Percentiles rank a stretch among this genome's conserved stretches.
Evolutionary conservation across 2,797 vertebrate species (phyloP).

Genomic region (Clangula hyemalis): DNA sequence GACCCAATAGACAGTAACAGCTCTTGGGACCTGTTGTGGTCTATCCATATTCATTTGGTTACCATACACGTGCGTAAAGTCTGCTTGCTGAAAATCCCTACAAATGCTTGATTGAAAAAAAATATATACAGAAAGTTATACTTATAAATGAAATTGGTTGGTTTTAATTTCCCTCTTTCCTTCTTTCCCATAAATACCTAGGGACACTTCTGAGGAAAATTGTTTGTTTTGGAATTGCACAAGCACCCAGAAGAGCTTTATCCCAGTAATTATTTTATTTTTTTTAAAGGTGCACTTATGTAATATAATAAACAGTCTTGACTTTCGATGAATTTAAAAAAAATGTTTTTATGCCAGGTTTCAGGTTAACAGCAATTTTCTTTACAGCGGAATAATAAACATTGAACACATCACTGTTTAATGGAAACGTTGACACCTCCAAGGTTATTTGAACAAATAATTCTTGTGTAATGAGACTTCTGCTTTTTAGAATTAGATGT

Average conservation of each 20-base stretch:
- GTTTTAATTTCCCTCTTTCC: conserved; percentile 60
- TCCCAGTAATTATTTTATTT: conserved; percentile 13
- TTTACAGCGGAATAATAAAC: conserved; percentile 47
- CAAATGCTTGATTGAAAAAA: conserved; percentile 67
- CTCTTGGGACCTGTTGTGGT: conserved; percentile 64
- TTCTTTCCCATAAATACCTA: conserved; percentile 41
- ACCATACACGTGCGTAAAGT: conserved; percentile 10
- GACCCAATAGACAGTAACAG: conserved; percentile 58
- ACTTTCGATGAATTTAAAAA: background rate
- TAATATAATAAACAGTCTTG: background rate
- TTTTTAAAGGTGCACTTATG: no score
- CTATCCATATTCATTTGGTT: conserved; percentile 61
- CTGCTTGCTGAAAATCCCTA: conserved; percentile 50
- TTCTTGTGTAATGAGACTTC: background rate
- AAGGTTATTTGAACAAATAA: background rate
- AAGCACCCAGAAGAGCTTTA: conserved; percentile 42
- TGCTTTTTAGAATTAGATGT: background rate
- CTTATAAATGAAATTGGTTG: conserved; percentile 56
- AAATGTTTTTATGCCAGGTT: conserved; percentile 9
- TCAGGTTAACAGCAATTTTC: background rate
- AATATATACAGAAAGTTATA: conserved; percentile 9
- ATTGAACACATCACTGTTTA: background rate
- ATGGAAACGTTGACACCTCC: conserved; percentile 42
- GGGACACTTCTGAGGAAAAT: conserved; percentile 48
- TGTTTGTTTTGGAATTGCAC: conserved; percentile 50